phyloP scores from a whole-genome alignment of 2,888 invertebrate genomes.

The Teleiodes luculella region DNA sequence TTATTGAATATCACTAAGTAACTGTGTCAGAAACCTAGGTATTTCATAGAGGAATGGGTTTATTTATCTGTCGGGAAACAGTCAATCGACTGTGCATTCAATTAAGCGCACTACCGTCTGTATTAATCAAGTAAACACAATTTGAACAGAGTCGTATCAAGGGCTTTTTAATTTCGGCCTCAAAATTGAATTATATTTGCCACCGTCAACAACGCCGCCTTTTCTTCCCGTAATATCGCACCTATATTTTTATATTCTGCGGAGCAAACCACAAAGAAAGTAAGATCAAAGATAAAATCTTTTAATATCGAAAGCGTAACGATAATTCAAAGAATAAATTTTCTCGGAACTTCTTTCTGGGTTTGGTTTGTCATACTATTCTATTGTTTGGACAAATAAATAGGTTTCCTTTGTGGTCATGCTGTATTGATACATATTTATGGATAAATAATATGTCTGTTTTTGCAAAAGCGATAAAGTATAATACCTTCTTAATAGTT shows the following conservation, averaged over 20 bases:
- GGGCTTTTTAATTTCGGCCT: neutral
- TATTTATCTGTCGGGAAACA: no score
- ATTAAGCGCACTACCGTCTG: neutral
- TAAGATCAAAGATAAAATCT: slow-evolving; percentile 4
- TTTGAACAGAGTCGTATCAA: neutral
- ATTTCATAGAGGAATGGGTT: no score
- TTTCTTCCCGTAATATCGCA: neutral
- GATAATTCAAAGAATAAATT: slow-evolving; percentile 5
- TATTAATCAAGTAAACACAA: neutral
- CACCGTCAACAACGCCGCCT: neutral
- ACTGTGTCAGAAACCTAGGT: no score
- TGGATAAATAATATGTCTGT: slow-evolving; percentile 15
- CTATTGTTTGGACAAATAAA: neutral
- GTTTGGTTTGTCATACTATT: slow-evolving; percentile 5
- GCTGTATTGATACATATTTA: slow-evolving; percentile 7
- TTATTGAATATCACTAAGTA: no score
- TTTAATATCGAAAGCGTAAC: slow-evolving; percentile 5
- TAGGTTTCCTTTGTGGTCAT: neutral
- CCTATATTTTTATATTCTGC: slow-evolving; percentile 4
- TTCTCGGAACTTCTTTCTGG: neutral
- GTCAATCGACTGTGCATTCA: neutral
- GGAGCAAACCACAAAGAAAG: neutral
- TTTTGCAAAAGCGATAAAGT: no score
- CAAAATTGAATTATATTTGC: neutral
- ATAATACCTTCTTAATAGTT: no score